phyloP scores from a whole-genome alignment of 2,888 invertebrate genomes.

The Prenolepis imparis region DNA sequence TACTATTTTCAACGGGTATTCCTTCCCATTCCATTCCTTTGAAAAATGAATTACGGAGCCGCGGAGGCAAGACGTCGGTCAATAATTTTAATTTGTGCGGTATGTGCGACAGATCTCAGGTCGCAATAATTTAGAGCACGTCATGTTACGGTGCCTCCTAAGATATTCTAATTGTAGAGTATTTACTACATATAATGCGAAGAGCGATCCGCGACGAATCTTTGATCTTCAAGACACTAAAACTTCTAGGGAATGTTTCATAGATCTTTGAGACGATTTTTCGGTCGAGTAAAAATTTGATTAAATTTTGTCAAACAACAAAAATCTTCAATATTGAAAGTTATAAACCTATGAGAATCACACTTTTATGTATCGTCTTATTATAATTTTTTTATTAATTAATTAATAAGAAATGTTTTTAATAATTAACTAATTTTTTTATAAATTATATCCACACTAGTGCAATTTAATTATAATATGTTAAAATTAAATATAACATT shows the following conservation, averaged over 20 bases:
- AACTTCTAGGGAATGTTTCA: slow-evolving; percentile 33
- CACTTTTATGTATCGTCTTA: neutral
- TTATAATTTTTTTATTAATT: neutral
- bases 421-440: neutral
- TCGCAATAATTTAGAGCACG: slow-evolving; percentile 63
- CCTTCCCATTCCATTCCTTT: slow-evolving; percentile 78
- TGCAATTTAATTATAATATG: neutral
- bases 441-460: neutral
- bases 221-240: slow-evolving; percentile 66
- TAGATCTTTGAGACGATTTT: slow-evolving; percentile 27
- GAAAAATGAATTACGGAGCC: slow-evolving; percentile 80
- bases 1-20: slow-evolving; percentile 60
- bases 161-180: slow-evolving; percentile 81
- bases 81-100: slow-evolving; percentile 74
- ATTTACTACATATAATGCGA: slow-evolving; percentile 72
- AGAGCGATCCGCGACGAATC: slow-evolving; percentile 33
- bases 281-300: slow-evolving; percentile 38
- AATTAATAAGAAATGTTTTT: neutral
- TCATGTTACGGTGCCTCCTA: slow-evolving; percentile 52
- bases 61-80: slow-evolving; percentile 53
- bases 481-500: neutral
- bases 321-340: slow-evolving; percentile 7
- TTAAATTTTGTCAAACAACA: slow-evolving; percentile 3
- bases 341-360: neutral
- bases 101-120: slow-evolving; percentile 53